A percentile compares a stretch with the other conserved stretches of the same genome.
phyloP scores from a whole-genome alignment of 2,888 invertebrate species.

The Stegana nigrithorax region DNA sequence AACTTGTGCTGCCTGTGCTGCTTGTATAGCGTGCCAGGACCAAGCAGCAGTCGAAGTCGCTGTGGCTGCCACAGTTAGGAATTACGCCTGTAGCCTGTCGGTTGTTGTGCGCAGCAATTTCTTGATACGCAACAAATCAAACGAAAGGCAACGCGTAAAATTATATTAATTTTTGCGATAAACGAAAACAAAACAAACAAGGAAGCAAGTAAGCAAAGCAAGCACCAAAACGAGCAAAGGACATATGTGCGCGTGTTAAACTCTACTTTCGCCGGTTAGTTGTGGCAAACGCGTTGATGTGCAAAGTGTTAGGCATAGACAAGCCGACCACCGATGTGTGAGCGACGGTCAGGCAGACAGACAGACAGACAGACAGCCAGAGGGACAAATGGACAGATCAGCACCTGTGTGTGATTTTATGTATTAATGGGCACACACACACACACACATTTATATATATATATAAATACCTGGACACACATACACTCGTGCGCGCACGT shows the following conservation, averaged over 20 bases:
- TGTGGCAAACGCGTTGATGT: not conserved
- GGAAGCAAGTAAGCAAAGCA: not conserved
- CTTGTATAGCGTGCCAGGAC: too few species aligned
- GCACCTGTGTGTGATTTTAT: too few species aligned
- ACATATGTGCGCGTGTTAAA: not conserved
- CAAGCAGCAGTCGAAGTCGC: not conserved
- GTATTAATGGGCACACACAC: not conserved
- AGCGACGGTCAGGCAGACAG: not conserved
- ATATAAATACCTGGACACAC: too few species aligned
- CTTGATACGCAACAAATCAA: not conserved
- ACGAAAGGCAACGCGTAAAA: not conserved
- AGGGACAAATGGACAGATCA: too few species aligned
- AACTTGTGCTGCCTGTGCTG: not conserved
- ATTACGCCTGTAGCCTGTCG: conserved; percentile 32
- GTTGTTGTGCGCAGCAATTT: not conserved
- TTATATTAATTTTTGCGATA: not conserved
- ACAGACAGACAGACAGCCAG: not conserved
- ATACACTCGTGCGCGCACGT: not conserved
- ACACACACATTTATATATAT: too few species aligned
- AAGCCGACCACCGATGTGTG: too few species aligned
- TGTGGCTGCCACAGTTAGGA: conserved; percentile 34
- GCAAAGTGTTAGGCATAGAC: not conserved
- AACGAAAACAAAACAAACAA: not conserved
- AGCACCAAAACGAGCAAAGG: not conserved
- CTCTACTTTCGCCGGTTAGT: too few species aligned